Evolutionary conservation across 1,140 invertebrate species (phyloP).

Genomic region (Neocloeon triangulifer): DNA sequence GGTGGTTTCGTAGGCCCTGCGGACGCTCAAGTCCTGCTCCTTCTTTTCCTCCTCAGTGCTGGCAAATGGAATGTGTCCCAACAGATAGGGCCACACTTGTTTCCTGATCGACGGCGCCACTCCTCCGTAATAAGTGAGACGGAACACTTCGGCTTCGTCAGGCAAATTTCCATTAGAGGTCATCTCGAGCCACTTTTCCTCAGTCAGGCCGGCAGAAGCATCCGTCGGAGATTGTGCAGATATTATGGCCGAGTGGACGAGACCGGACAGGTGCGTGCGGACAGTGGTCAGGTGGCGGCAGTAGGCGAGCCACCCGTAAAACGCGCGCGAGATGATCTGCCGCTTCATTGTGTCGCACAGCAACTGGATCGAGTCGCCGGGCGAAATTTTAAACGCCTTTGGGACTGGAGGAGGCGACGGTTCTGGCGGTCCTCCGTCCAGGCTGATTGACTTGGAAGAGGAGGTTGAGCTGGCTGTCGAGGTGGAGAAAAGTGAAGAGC

Average conservation of each 20-base stretch:
- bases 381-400: neutral
- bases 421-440: slow-evolving; percentile 11
- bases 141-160: slow-evolving; percentile 49
- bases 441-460: slow-evolving; percentile 14
- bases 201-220: slow-evolving; percentile 35
- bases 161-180: slow-evolving; percentile 23
- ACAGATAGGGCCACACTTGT: slow-evolving; percentile 74
- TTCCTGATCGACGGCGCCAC: slow-evolving; percentile 53
- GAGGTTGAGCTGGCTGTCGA: slow-evolving; percentile 20
- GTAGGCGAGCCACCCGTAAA: slow-evolving; percentile 90
- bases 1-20: slow-evolving; percentile 59
- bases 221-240: slow-evolving; percentile 15
- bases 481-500: slow-evolving; percentile 14
- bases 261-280: slow-evolving; percentile 69
- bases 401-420: neutral
- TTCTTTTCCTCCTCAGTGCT: slow-evolving; percentile 41
- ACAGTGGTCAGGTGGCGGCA: slow-evolving; percentile 81
- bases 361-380: slow-evolving; percentile 32
- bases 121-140: slow-evolving; percentile 70
- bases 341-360: slow-evolving; percentile 86
- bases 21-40: slow-evolving; percentile 38
- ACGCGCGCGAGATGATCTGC: slow-evolving; percentile 85
- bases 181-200: slow-evolving; percentile 17
- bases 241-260: slow-evolving; percentile 35
- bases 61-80: slow-evolving; percentile 68